Evolutionary conservation across 2,797 vertebrate species (phyloP).

Genomic region (Morelia viridis): DNA sequence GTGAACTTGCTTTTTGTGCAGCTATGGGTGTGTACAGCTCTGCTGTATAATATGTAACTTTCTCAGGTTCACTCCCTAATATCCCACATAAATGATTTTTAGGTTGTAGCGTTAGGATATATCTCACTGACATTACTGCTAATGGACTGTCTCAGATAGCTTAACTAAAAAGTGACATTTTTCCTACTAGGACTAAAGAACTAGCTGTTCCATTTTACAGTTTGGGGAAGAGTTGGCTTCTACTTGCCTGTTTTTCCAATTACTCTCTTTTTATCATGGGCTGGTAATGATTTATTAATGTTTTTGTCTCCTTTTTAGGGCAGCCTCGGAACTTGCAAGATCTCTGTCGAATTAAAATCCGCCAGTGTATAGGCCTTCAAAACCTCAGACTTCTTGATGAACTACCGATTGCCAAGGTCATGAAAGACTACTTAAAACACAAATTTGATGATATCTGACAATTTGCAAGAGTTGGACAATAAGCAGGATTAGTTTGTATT

Average conservation of each 20-base stretch:
- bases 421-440: conserved; percentile 99
- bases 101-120: background rate
- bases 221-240: background rate
- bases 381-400: conserved; percentile 94
- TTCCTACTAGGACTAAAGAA: background rate
- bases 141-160: background rate
- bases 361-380: conserved; percentile 96
- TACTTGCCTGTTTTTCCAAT: background rate
- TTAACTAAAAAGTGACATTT: background rate
- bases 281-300: background rate
- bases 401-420: conserved; percentile 96
- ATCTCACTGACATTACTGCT: too few relatives aligned
- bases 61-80: too few relatives aligned
- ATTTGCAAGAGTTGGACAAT: conserved; percentile 61
- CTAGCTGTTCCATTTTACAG: background rate
- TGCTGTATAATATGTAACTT: background rate
- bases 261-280: background rate
- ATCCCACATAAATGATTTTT: background rate
- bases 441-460: conserved; percentile 94
- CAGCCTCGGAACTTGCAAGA: conserved; percentile 95
- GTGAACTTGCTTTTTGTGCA: background rate
- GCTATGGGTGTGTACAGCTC: background rate
- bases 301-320: conserved; percentile 76
- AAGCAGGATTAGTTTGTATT: conserved; percentile 75
- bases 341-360: conserved; percentile 97